These are phyloP conservation scores for Tupaia chinensis DNA, from an alignment of 2,113 vertebrate genomes.

Conservation along the genomic window DNA sequence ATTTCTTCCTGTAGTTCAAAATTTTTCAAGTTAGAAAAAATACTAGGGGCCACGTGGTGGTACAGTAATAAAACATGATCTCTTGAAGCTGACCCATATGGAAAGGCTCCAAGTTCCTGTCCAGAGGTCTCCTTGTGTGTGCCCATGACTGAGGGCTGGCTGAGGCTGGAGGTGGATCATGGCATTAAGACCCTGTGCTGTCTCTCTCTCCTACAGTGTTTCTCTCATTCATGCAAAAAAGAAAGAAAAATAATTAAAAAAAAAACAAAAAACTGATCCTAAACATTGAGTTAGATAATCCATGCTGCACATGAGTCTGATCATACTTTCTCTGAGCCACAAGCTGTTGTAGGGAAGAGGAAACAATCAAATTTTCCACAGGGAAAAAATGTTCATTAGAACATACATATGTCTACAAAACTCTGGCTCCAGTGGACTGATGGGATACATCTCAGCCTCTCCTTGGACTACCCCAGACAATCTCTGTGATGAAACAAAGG, in stretches of 20 bases:
- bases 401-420: not conserved
- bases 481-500: not conserved
- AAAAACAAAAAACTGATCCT: not conserved
- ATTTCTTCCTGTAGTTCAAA: not conserved
- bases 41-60: no score
- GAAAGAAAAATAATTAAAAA: no score
- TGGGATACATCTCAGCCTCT: not conserved
- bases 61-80: no score
- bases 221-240: no score
- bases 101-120: no score
- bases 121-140: no score
- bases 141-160: no score
- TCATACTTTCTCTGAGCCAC: not conserved
- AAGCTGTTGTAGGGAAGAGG: not conserved
- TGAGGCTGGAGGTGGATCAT: no score
- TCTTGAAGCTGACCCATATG: no score
- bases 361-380: not conserved
- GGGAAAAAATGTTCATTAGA: not conserved
- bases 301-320: not conserved
- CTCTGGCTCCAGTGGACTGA: not conserved
- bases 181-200: no score
- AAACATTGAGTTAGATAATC: not conserved
- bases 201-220: no score
- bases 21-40: not conserved
- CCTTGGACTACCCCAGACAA: not conserved